These are phyloP conservation scores for Pogonophryne albipinna DNA, from an alignment of 2,797 vertebrate species.

Conservation along the genomic window DNA sequence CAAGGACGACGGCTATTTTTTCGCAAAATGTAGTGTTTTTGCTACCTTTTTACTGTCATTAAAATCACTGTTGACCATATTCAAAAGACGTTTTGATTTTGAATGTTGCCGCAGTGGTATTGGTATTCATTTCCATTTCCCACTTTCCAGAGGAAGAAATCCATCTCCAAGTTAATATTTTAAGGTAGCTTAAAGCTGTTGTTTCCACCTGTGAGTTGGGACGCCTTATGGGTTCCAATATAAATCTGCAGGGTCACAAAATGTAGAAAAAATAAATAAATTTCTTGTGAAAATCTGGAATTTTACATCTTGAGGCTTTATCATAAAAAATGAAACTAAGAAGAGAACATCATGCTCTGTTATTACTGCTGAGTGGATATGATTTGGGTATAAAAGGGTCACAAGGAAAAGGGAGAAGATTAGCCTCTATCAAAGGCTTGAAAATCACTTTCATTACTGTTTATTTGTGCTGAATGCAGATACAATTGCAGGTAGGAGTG, in stretches of 20 bases:
- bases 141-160: neutral
- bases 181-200: neutral
- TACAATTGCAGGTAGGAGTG: neutral
- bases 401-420: slow-evolving; percentile 16
- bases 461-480: neutral
- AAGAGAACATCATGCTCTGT: neutral
- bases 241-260: neutral
- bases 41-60: neutral
- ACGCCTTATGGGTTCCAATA: neutral
- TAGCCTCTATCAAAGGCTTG: neutral
- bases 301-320: neutral
- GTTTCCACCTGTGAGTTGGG: neutral
- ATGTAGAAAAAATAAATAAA: too few relatives aligned
- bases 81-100: neutral
- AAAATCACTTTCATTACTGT: slow-evolving; percentile 2
- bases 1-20: neutral
- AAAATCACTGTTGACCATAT: neutral
- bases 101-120: neutral
- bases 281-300: too few relatives aligned
- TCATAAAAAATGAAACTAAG: neutral
- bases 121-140: neutral
- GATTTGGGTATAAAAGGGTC: slow-evolving; percentile 1
- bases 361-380: neutral
- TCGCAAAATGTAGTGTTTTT: neutral
- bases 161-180: neutral